Conservation (phyloP, 2,113 vertebrate species). For the Dipodomys stephensi region DNA sequence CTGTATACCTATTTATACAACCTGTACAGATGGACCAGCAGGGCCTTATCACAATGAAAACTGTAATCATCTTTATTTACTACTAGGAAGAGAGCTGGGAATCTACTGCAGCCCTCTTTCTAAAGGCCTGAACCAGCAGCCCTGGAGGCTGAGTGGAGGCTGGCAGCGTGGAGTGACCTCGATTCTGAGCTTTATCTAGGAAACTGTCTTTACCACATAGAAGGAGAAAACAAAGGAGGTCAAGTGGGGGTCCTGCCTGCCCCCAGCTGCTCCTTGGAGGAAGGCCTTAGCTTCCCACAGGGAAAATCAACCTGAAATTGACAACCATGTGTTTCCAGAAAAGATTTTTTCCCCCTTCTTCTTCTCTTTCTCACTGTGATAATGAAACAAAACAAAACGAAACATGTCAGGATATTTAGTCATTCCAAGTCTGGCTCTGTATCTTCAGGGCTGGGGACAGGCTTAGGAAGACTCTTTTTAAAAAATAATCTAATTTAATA, state of each 20-base stretch:
- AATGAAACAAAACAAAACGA: constrained; percentile 68
- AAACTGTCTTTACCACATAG: constrained; percentile 69
- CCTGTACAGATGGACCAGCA: constrained; percentile 63
- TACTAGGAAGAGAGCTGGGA: constrained; percentile 58
- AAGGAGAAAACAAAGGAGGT: constrained; percentile 78
- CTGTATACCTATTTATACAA: constrained; percentile 65
- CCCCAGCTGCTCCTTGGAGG: too few relatives aligned
- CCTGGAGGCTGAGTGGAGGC: constrained; percentile 44
- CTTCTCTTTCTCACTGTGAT: constrained; percentile 70
- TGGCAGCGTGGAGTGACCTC: constrained; percentile 17
- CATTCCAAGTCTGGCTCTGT: neutral
- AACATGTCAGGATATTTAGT: constrained; percentile 35
- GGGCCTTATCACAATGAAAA: constrained; percentile 71
- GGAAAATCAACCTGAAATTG: constrained; percentile 44
- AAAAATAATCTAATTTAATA: neutral
- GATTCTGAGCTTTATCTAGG: constrained; percentile 62
- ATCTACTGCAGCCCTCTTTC: constrained; percentile 58
- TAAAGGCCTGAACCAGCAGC: constrained; percentile 63
- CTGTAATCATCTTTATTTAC: constrained; percentile 77
- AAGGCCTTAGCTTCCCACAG: neutral
- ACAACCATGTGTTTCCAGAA: constrained; percentile 74
- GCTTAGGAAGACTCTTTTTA: neutral
- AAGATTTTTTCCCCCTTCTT: constrained; percentile 53
- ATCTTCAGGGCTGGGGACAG: neutral
- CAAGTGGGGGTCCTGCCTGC: constrained; percentile 69